Evolutionary conservation across 2,797 vertebrate species (phyloP).

Genomic region (Pitangus sulphuratus): DNA sequence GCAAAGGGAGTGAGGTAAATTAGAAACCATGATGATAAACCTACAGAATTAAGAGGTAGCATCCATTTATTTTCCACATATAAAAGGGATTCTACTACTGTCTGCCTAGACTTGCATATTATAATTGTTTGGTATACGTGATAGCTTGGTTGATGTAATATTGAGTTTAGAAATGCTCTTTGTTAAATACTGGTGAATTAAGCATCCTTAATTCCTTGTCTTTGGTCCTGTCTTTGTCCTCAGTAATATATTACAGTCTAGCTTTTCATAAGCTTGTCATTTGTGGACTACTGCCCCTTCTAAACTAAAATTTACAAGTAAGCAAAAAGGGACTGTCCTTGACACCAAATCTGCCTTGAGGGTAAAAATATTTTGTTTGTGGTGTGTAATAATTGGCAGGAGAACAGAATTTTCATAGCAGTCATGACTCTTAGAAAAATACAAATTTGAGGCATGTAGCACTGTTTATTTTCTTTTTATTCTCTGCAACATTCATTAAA

Average conservation of each 20-base stretch:
- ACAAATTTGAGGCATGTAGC: background rate
- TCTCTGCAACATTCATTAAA: background rate
- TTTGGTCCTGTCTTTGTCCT: background rate
- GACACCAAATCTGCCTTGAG: background rate
- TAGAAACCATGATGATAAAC: background rate
- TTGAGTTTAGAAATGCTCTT: background rate
- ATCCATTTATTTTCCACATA: background rate
- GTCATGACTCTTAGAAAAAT: background rate
- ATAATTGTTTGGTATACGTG: fast-evolving
- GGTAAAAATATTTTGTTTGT: background rate
- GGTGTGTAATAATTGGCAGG: background rate
- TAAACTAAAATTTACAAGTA: background rate
- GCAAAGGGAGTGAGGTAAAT: background rate
- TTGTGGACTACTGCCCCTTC: background rate
- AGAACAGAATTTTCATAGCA: background rate
- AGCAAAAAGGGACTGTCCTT: background rate
- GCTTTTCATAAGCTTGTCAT: background rate
- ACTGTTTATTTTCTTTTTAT: background rate
- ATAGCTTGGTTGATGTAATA: background rate
- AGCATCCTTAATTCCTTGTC: background rate
- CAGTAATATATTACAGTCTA: background rate
- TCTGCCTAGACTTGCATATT: background rate
- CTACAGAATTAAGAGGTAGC: background rate
- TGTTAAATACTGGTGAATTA: background rate
- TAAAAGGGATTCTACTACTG: background rate